Conservation (phyloP, 2,888 invertebrate genomes). For the Chymomyza fuscimana region DNA sequence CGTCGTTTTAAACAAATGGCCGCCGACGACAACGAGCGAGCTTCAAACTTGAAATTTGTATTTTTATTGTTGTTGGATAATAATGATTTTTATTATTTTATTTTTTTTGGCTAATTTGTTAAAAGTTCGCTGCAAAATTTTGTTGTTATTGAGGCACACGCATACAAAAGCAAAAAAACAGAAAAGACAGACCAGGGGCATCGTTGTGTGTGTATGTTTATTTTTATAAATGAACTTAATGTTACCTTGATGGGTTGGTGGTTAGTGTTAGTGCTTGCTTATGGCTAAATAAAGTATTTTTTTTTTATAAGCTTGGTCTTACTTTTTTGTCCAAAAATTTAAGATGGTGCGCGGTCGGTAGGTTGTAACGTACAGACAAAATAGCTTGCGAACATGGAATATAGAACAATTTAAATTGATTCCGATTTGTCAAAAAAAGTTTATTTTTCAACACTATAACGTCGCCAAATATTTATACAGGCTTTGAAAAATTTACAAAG, state of each 20-base stretch:
- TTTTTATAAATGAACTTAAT: slow-evolving; percentile 40
- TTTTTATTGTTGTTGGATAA: slow-evolving; percentile 44
- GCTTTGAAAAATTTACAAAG: too few species aligned
- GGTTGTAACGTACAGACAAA: too few species aligned
- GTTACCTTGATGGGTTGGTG: slow-evolving; percentile 43
- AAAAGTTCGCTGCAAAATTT: slow-evolving; percentile 59
- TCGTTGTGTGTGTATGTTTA: slow-evolving; percentile 15
- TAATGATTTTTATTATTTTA: slow-evolving; percentile 25
- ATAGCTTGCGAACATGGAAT: neutral
- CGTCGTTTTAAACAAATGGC: slow-evolving; percentile 54
- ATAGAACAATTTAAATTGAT: too few species aligned
- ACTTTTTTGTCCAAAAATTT: slow-evolving; percentile 19
- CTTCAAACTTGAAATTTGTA: slow-evolving; percentile 61
- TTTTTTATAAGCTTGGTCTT: slow-evolving; percentile 9
- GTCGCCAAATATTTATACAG: too few species aligned
- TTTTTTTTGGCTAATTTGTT: slow-evolving; percentile 58
- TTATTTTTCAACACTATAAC: too few species aligned
- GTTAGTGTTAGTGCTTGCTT: slow-evolving; percentile 28
- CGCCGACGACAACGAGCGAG: slow-evolving; percentile 32
- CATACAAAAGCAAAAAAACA: slow-evolving; percentile 14
- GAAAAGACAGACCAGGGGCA: slow-evolving; percentile 44
- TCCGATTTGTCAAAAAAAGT: too few species aligned
- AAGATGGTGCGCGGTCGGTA: neutral
- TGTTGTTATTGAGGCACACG: slow-evolving; percentile 51
- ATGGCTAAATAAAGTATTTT: slow-evolving; percentile 7